Evolutionary conservation across 2,113 vertebrate species (phyloP).

Genomic region (Myanophis thanlyinensis): DNA sequence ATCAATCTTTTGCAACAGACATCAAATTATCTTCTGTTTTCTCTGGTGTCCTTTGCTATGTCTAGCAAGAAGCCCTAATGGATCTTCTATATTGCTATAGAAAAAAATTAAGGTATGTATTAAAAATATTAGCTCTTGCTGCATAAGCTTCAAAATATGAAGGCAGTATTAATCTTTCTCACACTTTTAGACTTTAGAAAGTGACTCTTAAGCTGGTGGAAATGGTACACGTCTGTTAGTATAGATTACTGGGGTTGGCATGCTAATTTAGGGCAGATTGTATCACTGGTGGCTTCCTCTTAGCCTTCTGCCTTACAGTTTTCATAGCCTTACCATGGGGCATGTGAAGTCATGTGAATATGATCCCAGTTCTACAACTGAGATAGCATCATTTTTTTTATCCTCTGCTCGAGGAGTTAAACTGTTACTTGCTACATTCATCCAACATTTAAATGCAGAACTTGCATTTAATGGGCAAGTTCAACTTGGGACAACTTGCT

Average conservation of each 20-base stretch:
- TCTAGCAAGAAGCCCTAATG: neutral
- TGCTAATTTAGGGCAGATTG: neutral
- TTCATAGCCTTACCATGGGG: no score
- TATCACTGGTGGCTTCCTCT: neutral
- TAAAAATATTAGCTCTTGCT: neutral
- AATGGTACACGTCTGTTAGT: neutral
- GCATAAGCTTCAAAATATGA: neutral
- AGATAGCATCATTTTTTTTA: neutral
- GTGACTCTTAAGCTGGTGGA: neutral
- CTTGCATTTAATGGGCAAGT: no score
- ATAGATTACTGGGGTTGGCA: neutral
- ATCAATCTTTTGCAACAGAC: no score
- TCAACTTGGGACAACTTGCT: neutral
- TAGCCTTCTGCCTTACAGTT: neutral
- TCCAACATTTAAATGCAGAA: neutral
- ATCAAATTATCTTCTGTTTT: neutral
- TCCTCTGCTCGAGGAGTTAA: neutral
- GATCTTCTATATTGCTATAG: neutral
- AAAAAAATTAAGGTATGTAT: neutral
- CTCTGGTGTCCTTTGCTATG: neutral
- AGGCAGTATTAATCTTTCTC: neutral
- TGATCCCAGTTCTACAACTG: neutral
- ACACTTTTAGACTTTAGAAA: neutral
- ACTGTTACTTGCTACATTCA: neutral
- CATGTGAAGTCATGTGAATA: neutral